A percentile compares a stretch with the other conserved stretches of the same genome.
Evolutionary conservation across 2,113 vertebrate genomes (phyloP).

Genomic region (Mormyrus iriodes): DNA sequence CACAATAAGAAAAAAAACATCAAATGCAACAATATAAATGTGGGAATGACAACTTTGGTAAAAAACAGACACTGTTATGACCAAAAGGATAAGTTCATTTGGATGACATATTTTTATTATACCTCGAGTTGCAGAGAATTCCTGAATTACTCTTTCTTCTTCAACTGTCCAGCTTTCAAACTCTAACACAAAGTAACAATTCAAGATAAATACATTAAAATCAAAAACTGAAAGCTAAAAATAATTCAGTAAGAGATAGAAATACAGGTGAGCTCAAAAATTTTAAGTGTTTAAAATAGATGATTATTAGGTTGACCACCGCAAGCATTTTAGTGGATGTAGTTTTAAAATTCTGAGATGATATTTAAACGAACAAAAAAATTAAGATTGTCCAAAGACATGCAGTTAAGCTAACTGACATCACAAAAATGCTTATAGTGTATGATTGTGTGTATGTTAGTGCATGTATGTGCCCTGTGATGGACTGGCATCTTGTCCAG

Average conservation of each 20-base stretch:
- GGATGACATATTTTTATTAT: constrained; percentile 30
- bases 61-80: constrained; percentile 27
- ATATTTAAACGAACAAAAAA: neutral
- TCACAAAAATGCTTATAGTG: neutral
- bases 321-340: constrained; percentile 9
- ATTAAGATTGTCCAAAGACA: neutral
- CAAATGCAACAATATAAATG: neutral
- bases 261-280: neutral
- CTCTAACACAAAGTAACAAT: constrained; percentile 45
- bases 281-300: neutral
- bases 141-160: constrained; percentile 48
- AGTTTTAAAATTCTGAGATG: neutral
- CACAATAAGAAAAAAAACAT: constrained; percentile 1
- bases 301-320: neutral
- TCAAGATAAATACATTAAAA: constrained; percentile 25
- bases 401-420: neutral
- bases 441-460: neutral
- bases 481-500: neutral
- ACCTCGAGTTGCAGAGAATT: constrained; percentile 49
- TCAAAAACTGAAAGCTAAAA: neutral
- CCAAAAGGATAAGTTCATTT: neutral
- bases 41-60: neutral
- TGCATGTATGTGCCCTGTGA: neutral
- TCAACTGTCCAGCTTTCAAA: constrained; percentile 45
- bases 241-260: neutral